phyloP scores from a whole-genome alignment of 1,140 invertebrate species.

The Geopemphigus sp. region DNA sequence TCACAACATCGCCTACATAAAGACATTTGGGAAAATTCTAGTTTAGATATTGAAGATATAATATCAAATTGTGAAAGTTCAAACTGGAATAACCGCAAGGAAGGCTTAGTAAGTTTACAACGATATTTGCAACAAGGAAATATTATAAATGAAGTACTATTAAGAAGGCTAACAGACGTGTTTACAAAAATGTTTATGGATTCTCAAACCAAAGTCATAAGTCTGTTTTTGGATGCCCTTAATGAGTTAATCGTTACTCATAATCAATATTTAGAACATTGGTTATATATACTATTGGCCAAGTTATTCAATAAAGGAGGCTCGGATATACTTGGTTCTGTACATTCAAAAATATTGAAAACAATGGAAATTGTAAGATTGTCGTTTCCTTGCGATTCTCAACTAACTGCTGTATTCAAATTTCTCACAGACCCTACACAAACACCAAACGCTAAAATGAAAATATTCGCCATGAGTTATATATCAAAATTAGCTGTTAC shows the following conservation, averaged over 20 bases:
- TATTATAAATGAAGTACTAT: slow-evolving; percentile 67
- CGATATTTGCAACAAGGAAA: slow-evolving; percentile 71
- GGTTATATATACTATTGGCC: slow-evolving; percentile 83
- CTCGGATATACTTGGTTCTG: slow-evolving; percentile 82
- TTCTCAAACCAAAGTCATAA: slow-evolving; percentile 93
- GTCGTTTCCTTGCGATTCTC: slow-evolving; percentile 64
- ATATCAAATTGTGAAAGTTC: slow-evolving; percentile 81
- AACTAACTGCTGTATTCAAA: slow-evolving; percentile 65
- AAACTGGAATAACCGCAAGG: slow-evolving; percentile 88
- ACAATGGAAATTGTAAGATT: slow-evolving; percentile 77
- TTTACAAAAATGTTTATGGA: slow-evolving; percentile 97
- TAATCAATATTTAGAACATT: slow-evolving; percentile 80
- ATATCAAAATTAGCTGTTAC: slow-evolving; percentile 68
- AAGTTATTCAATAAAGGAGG: slow-evolving; percentile 83
- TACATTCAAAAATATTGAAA: slow-evolving; percentile 83
- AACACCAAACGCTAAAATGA: slow-evolving; percentile 83
- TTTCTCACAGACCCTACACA: slow-evolving; percentile 87
- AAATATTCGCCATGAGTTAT: slow-evolving; percentile 72
- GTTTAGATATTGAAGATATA: slow-evolving; percentile 80
- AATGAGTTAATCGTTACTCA: slow-evolving; percentile 85
- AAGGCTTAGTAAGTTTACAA: slow-evolving; percentile 81
- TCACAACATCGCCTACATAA: slow-evolving; percentile 73
- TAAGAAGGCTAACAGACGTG: slow-evolving; percentile 81
- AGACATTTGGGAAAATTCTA: slow-evolving; percentile 64
- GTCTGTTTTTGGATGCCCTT: slow-evolving; percentile 86